Conservation (phyloP, 2,888 invertebrate genomes). For the Lomographa bimaculata region DNA sequence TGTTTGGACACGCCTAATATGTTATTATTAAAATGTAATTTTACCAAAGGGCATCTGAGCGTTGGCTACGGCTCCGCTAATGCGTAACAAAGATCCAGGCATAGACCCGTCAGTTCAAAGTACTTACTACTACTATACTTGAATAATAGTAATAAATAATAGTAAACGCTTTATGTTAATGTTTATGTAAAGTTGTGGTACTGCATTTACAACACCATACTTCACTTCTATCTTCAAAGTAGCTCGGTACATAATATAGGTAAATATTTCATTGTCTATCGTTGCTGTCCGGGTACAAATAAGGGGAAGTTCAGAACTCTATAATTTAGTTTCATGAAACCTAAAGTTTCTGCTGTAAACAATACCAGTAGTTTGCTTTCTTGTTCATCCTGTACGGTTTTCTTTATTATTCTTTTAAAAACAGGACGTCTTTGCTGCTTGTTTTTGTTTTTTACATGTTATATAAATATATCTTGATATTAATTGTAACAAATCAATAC, state of each 20-base stretch:
- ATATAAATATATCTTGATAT: neutral
- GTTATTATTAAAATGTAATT: no score
- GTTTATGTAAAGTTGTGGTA: slow-evolving; percentile 7
- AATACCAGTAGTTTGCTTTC: slow-evolving; percentile 16
- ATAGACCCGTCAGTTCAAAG: no score
- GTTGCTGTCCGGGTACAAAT: slow-evolving; percentile 30
- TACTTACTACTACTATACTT: no score
- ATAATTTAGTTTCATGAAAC: slow-evolving; percentile 27
- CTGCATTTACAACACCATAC: slow-evolving; percentile 3
- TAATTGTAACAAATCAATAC: no score
- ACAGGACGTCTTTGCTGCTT: neutral
- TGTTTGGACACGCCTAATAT: no score
- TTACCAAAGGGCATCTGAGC: no score
- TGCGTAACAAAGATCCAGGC: no score
- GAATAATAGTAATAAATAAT: no score
- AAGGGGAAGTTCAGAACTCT: slow-evolving; percentile 25
- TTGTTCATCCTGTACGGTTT: slow-evolving; percentile 14
- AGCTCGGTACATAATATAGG: slow-evolving; percentile 37
- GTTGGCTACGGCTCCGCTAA: no score
- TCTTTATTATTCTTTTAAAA: slow-evolving; percentile 2
- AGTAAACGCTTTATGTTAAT: no score
- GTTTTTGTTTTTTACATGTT: neutral
- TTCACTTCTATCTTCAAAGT: slow-evolving; percentile 27
- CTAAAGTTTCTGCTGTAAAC: slow-evolving; percentile 23
- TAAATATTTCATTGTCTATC: slow-evolving; percentile 30